Conservation (phyloP, 2,113 vertebrate genomes). For the Sander lucioperca region DNA sequence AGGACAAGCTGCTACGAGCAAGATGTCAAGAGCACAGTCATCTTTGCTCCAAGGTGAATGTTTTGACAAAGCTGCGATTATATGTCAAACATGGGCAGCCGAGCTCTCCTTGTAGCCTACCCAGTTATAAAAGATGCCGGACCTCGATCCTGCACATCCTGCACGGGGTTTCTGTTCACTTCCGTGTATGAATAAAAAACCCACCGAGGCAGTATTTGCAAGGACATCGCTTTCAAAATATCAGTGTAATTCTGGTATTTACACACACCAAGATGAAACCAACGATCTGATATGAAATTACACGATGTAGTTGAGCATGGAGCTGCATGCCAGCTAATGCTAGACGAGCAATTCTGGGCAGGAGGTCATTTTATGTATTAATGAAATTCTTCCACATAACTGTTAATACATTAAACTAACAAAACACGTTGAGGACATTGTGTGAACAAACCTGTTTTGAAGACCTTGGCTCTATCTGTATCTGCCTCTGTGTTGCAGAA, state of each 20-base stretch:
- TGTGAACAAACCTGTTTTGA: slow-evolving; percentile 75
- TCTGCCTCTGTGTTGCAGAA: slow-evolving; percentile 48
- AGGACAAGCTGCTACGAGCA: slow-evolving; percentile 28
- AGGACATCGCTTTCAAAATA: slow-evolving; percentile 57
- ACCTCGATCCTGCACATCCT: slow-evolving; percentile 50
- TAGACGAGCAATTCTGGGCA: slow-evolving; percentile 43
- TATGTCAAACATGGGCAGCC: slow-evolving; percentile 4
- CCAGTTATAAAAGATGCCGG: slow-evolving; percentile 54
- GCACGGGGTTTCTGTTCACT: slow-evolving; percentile 26
- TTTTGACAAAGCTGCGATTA: slow-evolving; percentile 50
- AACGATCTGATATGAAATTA: background rate
- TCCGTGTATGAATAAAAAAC: slow-evolving; percentile 27
- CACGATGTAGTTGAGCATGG: background rate
- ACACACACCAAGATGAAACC: slow-evolving; percentile 1
- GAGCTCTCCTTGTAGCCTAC: slow-evolving; percentile 20
- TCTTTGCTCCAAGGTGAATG: slow-evolving; percentile 70
- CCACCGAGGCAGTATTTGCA: slow-evolving; percentile 41
- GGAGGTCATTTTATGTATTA: slow-evolving; percentile 64
- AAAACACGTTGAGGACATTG: slow-evolving; percentile 37
- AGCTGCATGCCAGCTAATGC: slow-evolving; percentile 40
- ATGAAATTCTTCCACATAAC: slow-evolving; percentile 45
- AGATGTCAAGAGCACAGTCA: slow-evolving; percentile 53
- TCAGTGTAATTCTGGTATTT: slow-evolving; percentile 7
- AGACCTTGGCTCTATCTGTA: slow-evolving; percentile 73
- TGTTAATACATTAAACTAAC: slow-evolving; percentile 28